phyloP scores from a whole-genome alignment of 2,888 invertebrate species.

The Parnassius orleans region DNA sequence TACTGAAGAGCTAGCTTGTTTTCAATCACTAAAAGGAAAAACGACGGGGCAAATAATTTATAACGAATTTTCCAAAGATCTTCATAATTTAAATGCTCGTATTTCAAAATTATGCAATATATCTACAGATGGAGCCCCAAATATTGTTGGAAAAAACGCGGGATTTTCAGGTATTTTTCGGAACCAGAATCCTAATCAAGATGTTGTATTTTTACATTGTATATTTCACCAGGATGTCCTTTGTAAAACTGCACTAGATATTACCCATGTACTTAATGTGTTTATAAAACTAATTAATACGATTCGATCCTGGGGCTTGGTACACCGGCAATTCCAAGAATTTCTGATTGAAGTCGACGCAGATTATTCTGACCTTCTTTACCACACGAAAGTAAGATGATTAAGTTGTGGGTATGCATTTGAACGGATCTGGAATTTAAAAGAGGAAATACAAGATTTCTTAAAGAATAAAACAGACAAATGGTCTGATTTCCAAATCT shows the following conservation, averaged over 20 bases:
- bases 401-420: conserved; percentile 30
- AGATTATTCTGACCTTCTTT: conserved; percentile 31
- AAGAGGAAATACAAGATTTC: conserved; percentile 28
- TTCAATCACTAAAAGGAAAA: conserved; percentile 29
- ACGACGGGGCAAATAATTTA: conserved; percentile 30
- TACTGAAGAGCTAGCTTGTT: conserved; percentile 30
- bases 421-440: conserved; percentile 1
- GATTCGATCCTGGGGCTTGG: conserved; percentile 29
- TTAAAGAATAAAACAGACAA: conserved; percentile 28
- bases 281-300: conserved; percentile 30
- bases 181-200: conserved; percentile 19
- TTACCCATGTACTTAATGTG: conserved; percentile 27
- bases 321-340: conserved; percentile 30
- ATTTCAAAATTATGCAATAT: conserved; percentile 29
- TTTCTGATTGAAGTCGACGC: conserved; percentile 28
- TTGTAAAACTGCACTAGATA: conserved; percentile 29
- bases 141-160: conserved; percentile 31
- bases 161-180: conserved; percentile 30
- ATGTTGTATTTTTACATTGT: conserved; percentile 28
- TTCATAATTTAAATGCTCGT: conserved; percentile 26
- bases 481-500: conserved; percentile 27
- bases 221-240: conserved; percentile 31
- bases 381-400: conserved; percentile 31
- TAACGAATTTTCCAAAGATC: conserved; percentile 27
- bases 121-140: conserved; percentile 26